Percentiles rank a stretch among this genome's conserved stretches.
phyloP scores from a whole-genome alignment of 2,113 vertebrate genomes.

The Acrocephalus arundinaceus region DNA sequence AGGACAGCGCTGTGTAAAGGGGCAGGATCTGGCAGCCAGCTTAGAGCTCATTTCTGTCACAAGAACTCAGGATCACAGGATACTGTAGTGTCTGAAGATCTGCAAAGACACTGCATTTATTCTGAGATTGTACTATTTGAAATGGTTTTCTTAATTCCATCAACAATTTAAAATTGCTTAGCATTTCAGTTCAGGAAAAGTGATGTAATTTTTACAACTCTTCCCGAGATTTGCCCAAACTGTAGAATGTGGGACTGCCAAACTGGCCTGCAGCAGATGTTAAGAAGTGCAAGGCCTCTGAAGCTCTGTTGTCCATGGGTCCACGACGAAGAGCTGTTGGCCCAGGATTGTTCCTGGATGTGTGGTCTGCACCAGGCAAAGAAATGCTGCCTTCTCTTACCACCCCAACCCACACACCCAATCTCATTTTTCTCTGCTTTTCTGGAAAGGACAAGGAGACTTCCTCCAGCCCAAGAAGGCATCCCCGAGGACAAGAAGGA shows the following conservation, averaged over 20 bases:
- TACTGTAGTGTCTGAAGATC: neutral
- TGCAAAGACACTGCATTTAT: neutral
- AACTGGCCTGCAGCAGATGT: neutral
- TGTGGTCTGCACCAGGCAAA: neutral
- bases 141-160: neutral
- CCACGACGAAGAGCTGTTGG: neutral
- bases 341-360: neutral
- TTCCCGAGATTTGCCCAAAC: neutral
- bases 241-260: neutral
- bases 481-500: neutral
- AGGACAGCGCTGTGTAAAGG: neutral
- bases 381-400: neutral
- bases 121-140: neutral
- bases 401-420: rapidly evolving
- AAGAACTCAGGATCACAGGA: neutral
- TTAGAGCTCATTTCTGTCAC: neutral
- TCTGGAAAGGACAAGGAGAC: neutral
- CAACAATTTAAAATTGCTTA: neutral
- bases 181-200: neutral
- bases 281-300: neutral
- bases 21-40: neutral
- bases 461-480: neutral
- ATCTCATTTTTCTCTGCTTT: neutral
- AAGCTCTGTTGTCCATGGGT: neutral
- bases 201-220: neutral